Conservation (phyloP, 1,140 invertebrate species). For the Glomeris maerens region DNA sequence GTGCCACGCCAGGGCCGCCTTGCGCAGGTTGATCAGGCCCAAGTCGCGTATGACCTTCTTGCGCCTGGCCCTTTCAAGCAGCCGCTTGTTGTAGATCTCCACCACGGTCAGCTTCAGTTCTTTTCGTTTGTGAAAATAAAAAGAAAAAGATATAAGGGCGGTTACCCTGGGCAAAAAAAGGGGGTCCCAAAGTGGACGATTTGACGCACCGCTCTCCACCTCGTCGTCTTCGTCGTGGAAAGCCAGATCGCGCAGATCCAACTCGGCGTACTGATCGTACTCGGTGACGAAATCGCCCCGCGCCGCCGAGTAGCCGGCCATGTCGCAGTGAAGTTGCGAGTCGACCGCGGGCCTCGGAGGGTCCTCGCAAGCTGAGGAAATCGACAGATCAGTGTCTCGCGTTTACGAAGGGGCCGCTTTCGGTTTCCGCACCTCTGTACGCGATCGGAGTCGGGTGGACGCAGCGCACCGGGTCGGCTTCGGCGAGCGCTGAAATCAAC, state of each 20-base stretch:
- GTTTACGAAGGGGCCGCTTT: background rate
- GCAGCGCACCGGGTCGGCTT: too few species aligned
- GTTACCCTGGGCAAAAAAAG: background rate
- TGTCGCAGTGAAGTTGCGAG: slow-evolving; percentile 34
- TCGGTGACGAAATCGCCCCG: slow-evolving; percentile 75
- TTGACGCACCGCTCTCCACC: slow-evolving; percentile 25
- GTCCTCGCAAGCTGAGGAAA: slow-evolving; percentile 24
- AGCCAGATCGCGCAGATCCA: slow-evolving; percentile 48
- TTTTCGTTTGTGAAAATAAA: too few species aligned
- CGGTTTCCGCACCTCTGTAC: slow-evolving; percentile 10
- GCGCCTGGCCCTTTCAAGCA: slow-evolving; percentile 52
- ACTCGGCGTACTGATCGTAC: slow-evolving; percentile 66
- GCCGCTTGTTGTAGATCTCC: slow-evolving; percentile 49
- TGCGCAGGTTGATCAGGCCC: slow-evolving; percentile 56
- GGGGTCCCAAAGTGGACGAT: slow-evolving; percentile 3
- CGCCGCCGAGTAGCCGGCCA: slow-evolving; percentile 69
- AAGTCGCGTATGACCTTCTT: slow-evolving; percentile 58
- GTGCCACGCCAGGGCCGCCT: slow-evolving; percentile 37
- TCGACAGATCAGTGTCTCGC: background rate
- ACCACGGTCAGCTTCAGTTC: slow-evolving; percentile 51
- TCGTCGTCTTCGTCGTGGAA: slow-evolving; percentile 34
- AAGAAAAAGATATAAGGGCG: slow-evolving; percentile 9
- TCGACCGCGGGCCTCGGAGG: slow-evolving; percentile 52
- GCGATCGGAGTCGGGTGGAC: slow-evolving; percentile 24
- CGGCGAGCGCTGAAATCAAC: too few species aligned